These are phyloP conservation scores for Mythimna albipuncta DNA, from an alignment of 2,888 invertebrate species.

Conservation along the genomic window DNA sequence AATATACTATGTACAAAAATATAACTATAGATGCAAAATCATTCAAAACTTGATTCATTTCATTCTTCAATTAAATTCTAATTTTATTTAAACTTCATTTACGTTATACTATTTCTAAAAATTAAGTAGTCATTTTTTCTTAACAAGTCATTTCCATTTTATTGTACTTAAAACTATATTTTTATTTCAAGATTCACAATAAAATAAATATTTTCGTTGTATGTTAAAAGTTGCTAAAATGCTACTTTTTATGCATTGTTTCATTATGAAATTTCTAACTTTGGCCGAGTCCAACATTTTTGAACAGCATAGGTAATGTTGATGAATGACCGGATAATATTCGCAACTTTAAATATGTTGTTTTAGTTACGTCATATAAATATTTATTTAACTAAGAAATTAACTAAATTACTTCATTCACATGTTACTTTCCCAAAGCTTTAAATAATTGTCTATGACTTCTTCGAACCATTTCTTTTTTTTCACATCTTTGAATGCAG, in stretches of 20 bases:
- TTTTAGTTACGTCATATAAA: constrained; percentile 50
- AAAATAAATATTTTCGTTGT: constrained; percentile 65
- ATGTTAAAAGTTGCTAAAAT: constrained; percentile 29
- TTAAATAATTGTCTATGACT: constrained; percentile 97
- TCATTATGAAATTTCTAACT: constrained; percentile 36
- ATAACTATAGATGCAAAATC: constrained; percentile 40
- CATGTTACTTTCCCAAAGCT: constrained; percentile 97
- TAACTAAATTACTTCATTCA: constrained; percentile 89
- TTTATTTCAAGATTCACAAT: constrained; percentile 57
- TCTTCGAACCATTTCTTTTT: constrained; percentile 96
- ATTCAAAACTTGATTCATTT: constrained; percentile 32
- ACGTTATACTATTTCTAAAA: constrained; percentile 26
- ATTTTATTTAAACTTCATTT: constrained; percentile 27
- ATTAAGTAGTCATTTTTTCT: constrained; percentile 46
- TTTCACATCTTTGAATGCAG: constrained; percentile 94
- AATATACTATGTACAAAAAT: constrained; percentile 67
- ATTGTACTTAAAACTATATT: constrained; percentile 63
- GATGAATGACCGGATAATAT: constrained; percentile 32
- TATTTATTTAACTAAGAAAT: constrained; percentile 59
- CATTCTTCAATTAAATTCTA: constrained; percentile 7
- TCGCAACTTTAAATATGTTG: constrained; percentile 25
- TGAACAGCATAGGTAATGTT: constrained; percentile 17
- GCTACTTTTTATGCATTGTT: constrained; percentile 56
- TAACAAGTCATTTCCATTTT: constrained; percentile 66
- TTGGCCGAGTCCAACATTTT: constrained; percentile 34